Base-by-base conservation (phyloP, 2,888 invertebrate species). In the Amphipyra tragopoginis region DNA sequence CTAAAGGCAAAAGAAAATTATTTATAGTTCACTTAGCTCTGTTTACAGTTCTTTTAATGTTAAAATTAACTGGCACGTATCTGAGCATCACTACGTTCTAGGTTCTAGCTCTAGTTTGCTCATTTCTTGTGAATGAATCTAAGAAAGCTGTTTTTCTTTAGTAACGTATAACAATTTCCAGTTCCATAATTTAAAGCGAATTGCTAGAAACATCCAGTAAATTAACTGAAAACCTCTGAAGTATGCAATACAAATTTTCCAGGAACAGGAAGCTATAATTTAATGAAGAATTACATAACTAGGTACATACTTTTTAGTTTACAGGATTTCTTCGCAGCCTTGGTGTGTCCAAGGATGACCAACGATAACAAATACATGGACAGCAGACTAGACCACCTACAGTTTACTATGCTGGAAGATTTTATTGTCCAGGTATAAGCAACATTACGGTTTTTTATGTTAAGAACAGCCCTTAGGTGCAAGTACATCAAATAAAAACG, bases 341-440 rank as follows among this genome's bases (percentile, higher is more conserved):
- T 91, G 21, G 86, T 92, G 0, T 95, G 95, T 54, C 93, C 93
- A 1, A 84, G 90, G 42, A 90, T 93, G 90, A 67, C 72, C 7
- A 77, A 77, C 15, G 82, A 86, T 29, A 85, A 83, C 5, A 85
- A 80, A 48, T 81, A 80, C 1, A 63, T 85, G 21, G 39, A 78
- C 0, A 61, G 85, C 1, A 83, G 84, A 10, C 73, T 93, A 42
- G 84, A 82, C 26, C 54, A 75, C 1, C 65, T 80, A 0, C 86
- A 92, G 56, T 87, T 85, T 33, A 72, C 71, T 40, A 68, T 78
- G 65, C 72, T 95, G 13, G 85, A 88, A 36, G 83, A 90, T 6
- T 94, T 94, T 72, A 84, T 94, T 51, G 64, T 87, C 0, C 77
- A 91, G 80, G 94, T 94, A 79, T 29, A 62, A 62, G 68, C 7